These are phyloP conservation scores for Papilio demoleus DNA, from an alignment of 2,888 invertebrate genomes.

Conservation along the genomic window DNA sequence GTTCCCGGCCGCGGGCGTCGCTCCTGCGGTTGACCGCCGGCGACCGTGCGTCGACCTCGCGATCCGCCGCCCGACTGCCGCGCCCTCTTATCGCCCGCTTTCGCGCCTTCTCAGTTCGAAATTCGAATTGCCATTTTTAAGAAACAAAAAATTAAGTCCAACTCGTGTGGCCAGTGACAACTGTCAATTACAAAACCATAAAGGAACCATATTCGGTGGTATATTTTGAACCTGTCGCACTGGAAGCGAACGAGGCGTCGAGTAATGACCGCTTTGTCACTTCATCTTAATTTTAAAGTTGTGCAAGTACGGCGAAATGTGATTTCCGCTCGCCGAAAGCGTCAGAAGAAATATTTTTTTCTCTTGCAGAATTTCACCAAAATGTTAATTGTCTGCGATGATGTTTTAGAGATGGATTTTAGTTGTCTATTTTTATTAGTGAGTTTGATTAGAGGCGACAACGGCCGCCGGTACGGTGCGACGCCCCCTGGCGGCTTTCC, in stretches of 20 bases:
- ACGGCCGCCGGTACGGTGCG: slow-evolving; percentile 49
- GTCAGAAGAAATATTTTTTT: neutral
- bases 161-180: slow-evolving; percentile 30
- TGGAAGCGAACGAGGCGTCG: neutral
- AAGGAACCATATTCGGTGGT: slow-evolving; percentile 14
- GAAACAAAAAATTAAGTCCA: slow-evolving; percentile 15
- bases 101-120: slow-evolving; percentile 53
- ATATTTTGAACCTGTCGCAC: slow-evolving; percentile 21
- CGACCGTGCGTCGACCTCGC: slow-evolving; percentile 69
- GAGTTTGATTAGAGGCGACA: slow-evolving; percentile 45
- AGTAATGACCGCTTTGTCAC: slow-evolving; percentile 19
- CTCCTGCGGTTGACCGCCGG: slow-evolving; percentile 57
- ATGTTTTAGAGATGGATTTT: slow-evolving; percentile 36
- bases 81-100: slow-evolving; percentile 50
- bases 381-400: neutral
- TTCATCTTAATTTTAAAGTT: slow-evolving; percentile 24
- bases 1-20: slow-evolving; percentile 57
- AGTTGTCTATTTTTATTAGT: slow-evolving; percentile 49
- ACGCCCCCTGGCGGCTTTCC: slow-evolving; percentile 54
- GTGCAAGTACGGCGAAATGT: slow-evolving; percentile 12
- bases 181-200: slow-evolving; percentile 22
- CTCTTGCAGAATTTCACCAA: neutral
- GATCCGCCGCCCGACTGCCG: slow-evolving; percentile 54
- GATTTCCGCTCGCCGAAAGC: neutral
- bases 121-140: slow-evolving; percentile 46